Conservation (phyloP, 1,140 invertebrate species). For the Magallana gigas region DNA sequence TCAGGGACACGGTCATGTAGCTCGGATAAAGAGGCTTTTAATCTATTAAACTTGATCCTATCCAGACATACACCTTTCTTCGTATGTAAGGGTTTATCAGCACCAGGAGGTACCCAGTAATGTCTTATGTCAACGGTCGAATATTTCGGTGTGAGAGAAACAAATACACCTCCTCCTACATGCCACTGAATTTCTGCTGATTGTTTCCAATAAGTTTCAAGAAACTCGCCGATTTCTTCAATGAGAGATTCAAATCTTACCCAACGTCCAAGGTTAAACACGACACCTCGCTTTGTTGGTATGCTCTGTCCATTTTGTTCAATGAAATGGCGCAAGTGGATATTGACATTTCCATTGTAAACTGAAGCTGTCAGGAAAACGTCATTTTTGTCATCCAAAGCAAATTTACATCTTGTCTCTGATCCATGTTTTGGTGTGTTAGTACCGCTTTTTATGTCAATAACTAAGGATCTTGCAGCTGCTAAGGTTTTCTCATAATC, state of each 20-base stretch:
- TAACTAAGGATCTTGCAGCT: too few species aligned
- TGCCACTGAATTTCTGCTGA: background rate
- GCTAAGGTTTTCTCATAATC: too few species aligned
- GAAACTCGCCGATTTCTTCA: background rate
- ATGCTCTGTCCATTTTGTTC: background rate
- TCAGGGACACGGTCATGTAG: slow-evolving; percentile 45
- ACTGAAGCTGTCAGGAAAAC: background rate
- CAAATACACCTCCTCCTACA: slow-evolving; percentile 43
- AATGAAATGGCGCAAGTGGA: slow-evolving; percentile 24
- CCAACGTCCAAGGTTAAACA: background rate
- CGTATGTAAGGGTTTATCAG: slow-evolving; percentile 34
- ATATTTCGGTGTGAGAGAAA: slow-evolving; percentile 14
- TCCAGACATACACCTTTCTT: slow-evolving; percentile 43
- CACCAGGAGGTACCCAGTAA: slow-evolving; percentile 36
- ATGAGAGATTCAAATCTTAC: slow-evolving; percentile 29
- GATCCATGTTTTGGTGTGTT: too few species aligned
- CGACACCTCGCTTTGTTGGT: slow-evolving; percentile 17
- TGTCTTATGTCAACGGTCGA: slow-evolving; percentile 48
- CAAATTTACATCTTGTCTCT: slow-evolving; percentile 6
- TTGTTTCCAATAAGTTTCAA: background rate
- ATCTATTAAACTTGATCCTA: background rate
- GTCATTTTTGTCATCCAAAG: slow-evolving; percentile 8
- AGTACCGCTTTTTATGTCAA: too few species aligned
- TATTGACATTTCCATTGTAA: slow-evolving; percentile 29
- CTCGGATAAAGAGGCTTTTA: background rate